Conservation (phyloP, 2,797 vertebrate species). For the Gadopsis marmoratus region DNA sequence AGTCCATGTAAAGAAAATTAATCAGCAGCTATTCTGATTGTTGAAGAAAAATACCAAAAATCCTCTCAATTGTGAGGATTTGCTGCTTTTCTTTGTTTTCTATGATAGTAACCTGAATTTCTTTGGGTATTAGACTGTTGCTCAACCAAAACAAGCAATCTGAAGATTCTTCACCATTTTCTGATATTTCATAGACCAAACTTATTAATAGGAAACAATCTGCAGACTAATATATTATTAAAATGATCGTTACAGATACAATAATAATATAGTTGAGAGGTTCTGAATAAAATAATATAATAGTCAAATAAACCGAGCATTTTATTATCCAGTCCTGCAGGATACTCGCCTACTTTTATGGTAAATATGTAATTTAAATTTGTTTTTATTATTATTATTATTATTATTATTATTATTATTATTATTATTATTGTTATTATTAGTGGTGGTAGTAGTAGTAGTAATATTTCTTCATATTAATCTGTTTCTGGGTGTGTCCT, state of each 20-base stretch:
- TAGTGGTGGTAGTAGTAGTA: too few species aligned
- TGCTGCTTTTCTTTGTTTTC: neutral
- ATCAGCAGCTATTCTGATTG: neutral
- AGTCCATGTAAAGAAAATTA: neutral
- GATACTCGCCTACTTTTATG: too few species aligned
- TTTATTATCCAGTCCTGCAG: neutral
- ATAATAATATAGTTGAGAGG: neutral
- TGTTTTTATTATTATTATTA: too few species aligned
- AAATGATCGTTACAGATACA: neutral
- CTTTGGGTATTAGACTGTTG: neutral
- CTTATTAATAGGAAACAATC: neutral
- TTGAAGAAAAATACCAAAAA: neutral
- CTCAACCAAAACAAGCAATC: neutral
- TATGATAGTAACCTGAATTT: neutral
- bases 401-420: too few species aligned
- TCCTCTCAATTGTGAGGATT: neutral
- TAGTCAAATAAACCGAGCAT: neutral
- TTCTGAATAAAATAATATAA: neutral
- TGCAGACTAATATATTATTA: too few species aligned
- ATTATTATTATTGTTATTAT: too few species aligned
- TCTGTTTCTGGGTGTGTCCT: slow-evolving; percentile 10
- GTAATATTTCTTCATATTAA: too few species aligned
- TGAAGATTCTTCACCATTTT: neutral
- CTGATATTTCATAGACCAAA: neutral
- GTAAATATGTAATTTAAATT: neutral